Evolutionary conservation across 2,113 vertebrate species (phyloP), one percentile per base, ranked within the genome.

Genomic region (Junco hyemalis): DNA sequence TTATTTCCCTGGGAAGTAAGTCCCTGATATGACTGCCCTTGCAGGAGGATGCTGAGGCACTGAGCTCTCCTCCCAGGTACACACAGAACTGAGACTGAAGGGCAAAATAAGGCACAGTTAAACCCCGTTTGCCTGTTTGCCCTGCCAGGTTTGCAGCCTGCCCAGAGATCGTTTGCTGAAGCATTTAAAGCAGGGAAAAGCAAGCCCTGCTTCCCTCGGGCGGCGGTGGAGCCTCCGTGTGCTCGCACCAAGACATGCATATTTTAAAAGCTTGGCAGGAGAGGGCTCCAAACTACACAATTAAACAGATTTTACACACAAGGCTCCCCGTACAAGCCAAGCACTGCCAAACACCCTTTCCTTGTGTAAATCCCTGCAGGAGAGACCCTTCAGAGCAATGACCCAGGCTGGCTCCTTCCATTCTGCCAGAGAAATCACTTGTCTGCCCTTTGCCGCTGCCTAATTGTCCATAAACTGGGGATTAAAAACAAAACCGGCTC

Each of bases 231-330:
- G 65, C 89, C 81, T 66, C 95, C 47, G 1, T 15, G 79, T 0
- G 91, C 72, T 88, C 92, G 23, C 69, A 38, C 64, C 53, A 5
- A 50, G 91, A 71, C 3, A 69, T 63, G 77, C 69, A 91, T 90
- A 89, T 95, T 95, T 96, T 85, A 97, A 96, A 93, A 92, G 84
- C 91, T 89, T 95, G 94, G 92, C 96, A 97, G 96, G 78, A 97
- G 96, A 96, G 95, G 96, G 95, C 96, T 96, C 96, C 95, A 97
- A 89, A 96, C 96, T 97, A 97, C 96, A 93, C 94, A 89, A 18
- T 65, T 86, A 33, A 89, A 53, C 7, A 19, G 91, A 54, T 95
- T 78, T 83, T 26, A 35, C 1, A 4, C 54, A 33, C 51, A 66
- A 33, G 0, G 1, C 59, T 68, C 59, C 48, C 19, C 1, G 1